Evolutionary conservation across 2,888 invertebrate species (phyloP).

Genomic region (Pherbina coryleti): DNA sequence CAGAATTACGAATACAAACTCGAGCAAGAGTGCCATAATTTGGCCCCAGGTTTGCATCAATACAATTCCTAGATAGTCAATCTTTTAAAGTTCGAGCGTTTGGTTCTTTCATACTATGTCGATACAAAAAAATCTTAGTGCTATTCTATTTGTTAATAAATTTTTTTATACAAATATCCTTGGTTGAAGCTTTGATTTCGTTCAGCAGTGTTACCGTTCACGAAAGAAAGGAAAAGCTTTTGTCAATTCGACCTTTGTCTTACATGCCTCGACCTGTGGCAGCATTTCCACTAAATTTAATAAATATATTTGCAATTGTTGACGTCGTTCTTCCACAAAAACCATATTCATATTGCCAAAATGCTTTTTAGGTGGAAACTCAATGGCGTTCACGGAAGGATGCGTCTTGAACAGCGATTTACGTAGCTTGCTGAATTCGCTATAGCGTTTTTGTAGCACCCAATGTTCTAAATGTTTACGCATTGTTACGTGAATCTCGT

Average conservation of each 20-base stretch:
- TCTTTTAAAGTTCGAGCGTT: too few relatives aligned
- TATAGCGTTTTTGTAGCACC: conserved; percentile 95
- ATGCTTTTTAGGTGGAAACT: conserved; percentile 96
- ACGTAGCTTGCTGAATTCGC: conserved; percentile 91
- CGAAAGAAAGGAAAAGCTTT: conserved; percentile 88
- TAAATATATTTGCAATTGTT: conserved; percentile 88
- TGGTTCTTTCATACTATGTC: too few relatives aligned
- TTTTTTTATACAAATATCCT: too few relatives aligned
- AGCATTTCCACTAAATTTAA: conserved; percentile 85
- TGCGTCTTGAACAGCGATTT: conserved; percentile 82
- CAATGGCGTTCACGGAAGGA: conserved; percentile 81
- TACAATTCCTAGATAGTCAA: too few relatives aligned
- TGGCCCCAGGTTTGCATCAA: too few relatives aligned
- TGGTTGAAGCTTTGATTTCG: too few relatives aligned
- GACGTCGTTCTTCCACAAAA: conserved; percentile 89
- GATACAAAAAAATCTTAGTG: too few relatives aligned
- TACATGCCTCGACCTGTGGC: conserved; percentile 82
- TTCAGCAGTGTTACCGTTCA: conserved; percentile 70
- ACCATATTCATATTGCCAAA: conserved; percentile 89
- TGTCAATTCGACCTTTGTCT: conserved; percentile 82
- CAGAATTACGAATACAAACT: too few relatives aligned
- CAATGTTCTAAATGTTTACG: conserved; percentile 81
- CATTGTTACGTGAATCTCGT: conserved; percentile 68
- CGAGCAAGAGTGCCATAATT: too few relatives aligned
- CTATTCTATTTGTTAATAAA: too few relatives aligned